These are phyloP conservation scores for Megaptera novaeangliae DNA, from an alignment of 2,113 vertebrate species.

Conservation along the genomic window DNA sequence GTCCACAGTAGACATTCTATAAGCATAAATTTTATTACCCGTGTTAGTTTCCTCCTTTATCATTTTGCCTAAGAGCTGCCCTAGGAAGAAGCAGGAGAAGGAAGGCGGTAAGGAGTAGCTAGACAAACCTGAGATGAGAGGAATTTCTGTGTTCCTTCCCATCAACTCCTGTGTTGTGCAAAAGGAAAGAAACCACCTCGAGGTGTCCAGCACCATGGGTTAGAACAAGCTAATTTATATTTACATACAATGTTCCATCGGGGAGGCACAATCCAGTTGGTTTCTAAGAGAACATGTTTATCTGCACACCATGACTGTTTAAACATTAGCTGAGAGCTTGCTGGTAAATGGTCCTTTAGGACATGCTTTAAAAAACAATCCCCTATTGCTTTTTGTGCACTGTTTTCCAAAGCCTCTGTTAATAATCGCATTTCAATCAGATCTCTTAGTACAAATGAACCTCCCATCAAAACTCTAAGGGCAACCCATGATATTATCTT, in stretches of 20 bases:
- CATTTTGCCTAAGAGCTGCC: neutral
- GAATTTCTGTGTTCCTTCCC: neutral
- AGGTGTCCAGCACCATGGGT: neutral
- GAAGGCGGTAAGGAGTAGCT: accelerated
- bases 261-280: conserved; percentile 14
- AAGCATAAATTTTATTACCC: neutral
- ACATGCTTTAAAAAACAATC: conserved; percentile 59
- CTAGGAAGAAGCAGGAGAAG: neutral
- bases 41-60: neutral
- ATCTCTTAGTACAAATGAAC: conserved; percentile 65
- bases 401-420: conserved; percentile 65
- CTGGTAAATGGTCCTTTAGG: conserved; percentile 62
- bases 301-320: conserved; percentile 54
- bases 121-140: neutral
- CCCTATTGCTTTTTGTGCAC: conserved; percentile 38
- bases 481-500: conserved; percentile 70
- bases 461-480: conserved; percentile 66
- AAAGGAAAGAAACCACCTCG: neutral
- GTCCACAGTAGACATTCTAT: neutral
- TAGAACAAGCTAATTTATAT: conserved; percentile 45
- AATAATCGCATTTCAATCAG: conserved; percentile 67
- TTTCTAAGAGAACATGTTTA: conserved; percentile 48
- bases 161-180: neutral
- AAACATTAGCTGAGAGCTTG: conserved; percentile 51
- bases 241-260: neutral